Percentiles rank a stretch among this genome's conserved stretches.
phyloP scores from a whole-genome alignment of 2,113 vertebrate genomes.

The Ammospiza nelsoni region DNA sequence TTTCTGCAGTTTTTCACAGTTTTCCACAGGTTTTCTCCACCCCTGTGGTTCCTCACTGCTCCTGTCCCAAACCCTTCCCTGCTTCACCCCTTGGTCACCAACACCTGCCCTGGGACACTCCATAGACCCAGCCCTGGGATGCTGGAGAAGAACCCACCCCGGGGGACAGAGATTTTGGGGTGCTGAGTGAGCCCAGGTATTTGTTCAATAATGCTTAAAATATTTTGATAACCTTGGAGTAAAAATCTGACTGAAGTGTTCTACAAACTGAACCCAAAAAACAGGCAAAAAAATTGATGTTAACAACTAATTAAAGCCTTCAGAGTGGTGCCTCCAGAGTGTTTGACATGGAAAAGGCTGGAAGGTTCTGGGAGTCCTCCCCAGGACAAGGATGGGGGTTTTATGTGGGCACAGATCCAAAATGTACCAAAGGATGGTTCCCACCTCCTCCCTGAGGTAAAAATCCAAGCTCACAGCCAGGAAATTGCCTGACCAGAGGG shows the following conservation, averaged over 20 bases:
- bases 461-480: too few species aligned
- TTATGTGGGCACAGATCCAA: not conserved
- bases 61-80: rapidly evolving
- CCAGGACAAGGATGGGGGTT: not conserved
- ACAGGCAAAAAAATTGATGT: not conserved
- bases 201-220: rapidly evolving
- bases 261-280: not conserved
- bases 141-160: not conserved
- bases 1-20: too few species aligned
- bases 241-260: not conserved
- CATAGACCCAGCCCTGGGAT: too few species aligned
- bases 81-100: not conserved
- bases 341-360: not conserved
- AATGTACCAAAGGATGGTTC: too few species aligned
- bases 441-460: too few species aligned
- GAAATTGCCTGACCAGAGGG: too few species aligned
- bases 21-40: too few species aligned
- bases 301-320: not conserved
- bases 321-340: not conserved
- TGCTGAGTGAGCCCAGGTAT: not conserved
- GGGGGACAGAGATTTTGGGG: not conserved
- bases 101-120: not conserved
- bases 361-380: not conserved
- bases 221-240: not conserved
- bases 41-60: not conserved